These are phyloP conservation scores for Belgica antarctica DNA, from an alignment of 2,888 invertebrate species.

Conservation along the genomic window DNA sequence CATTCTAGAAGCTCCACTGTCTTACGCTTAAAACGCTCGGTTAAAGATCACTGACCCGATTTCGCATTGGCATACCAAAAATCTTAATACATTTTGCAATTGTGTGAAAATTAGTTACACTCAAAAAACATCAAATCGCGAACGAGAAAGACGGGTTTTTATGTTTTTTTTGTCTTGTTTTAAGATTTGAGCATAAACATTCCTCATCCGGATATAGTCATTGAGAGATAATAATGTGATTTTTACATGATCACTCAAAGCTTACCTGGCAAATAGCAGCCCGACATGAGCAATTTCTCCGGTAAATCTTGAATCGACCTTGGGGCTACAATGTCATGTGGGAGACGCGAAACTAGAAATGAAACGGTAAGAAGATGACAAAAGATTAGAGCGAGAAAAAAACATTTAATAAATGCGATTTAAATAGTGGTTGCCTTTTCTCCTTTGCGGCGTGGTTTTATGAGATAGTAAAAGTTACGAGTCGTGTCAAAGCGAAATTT, in stretches of 20 bases:
- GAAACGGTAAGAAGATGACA: constrained; percentile 45
- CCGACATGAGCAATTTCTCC: constrained; percentile 65
- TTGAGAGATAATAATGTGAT: neutral
- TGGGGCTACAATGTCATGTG: constrained; percentile 58
- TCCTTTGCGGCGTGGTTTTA: neutral
- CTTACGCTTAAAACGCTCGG: neutral
- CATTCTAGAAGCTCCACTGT: no score
- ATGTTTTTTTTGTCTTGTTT: neutral
- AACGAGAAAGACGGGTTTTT: neutral
- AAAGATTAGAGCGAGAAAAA: constrained; percentile 47
- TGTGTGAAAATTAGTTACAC: constrained; percentile 20
- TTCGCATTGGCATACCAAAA: neutral
- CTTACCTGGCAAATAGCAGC: constrained; percentile 69
- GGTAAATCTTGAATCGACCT: constrained; percentile 65
- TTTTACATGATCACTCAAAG: neutral
- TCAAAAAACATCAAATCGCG: neutral
- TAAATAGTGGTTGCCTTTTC: neutral
- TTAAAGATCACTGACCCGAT: neutral
- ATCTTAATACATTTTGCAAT: neutral
- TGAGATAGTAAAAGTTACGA: constrained; percentile 9
- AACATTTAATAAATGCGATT: constrained; percentile 40
- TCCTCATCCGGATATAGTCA: constrained; percentile 17
- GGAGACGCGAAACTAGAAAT: constrained; percentile 57
- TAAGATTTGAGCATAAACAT: no score
- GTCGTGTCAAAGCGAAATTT: neutral